Conservation (phyloP, 2,797 vertebrate genomes). For the Tolypeutes matacus region DNA sequence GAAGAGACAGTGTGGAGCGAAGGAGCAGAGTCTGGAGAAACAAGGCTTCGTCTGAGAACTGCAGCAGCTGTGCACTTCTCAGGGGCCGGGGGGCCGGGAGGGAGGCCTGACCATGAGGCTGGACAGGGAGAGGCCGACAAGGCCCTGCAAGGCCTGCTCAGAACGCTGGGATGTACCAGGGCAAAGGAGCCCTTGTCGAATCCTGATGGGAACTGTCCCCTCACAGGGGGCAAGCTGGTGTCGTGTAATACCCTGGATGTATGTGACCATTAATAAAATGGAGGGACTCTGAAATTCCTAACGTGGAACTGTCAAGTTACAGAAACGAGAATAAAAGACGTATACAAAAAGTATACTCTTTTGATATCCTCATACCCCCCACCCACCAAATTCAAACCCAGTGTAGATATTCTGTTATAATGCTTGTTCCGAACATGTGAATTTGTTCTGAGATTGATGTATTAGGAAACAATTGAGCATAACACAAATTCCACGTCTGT, state of each 20-base stretch:
- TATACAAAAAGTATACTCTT: background rate
- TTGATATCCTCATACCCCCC: background rate
- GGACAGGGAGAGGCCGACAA: no score
- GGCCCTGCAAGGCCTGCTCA: background rate
- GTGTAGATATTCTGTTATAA: background rate
- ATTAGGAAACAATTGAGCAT: background rate
- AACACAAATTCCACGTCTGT: background rate
- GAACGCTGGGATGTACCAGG: background rate
- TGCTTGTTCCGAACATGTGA: background rate
- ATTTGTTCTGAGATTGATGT: background rate
- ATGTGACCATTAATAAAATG: background rate
- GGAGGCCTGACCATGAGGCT: background rate
- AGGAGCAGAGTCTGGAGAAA: background rate
- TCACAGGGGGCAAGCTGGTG: background rate
- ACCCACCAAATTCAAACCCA: background rate
- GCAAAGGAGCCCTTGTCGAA: background rate
- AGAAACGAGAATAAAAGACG: background rate
- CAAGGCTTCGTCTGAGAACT: accelerated
- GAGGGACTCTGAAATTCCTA: background rate
- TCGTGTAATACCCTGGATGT: background rate
- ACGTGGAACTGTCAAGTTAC: background rate
- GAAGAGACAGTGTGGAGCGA: background rate
- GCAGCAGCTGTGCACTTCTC: accelerated
- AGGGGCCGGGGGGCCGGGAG: background rate
- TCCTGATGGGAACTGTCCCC: background rate